phyloP scores from a whole-genome alignment of 1,140 invertebrate species.

The Lordiphosa clarofinis region DNA sequence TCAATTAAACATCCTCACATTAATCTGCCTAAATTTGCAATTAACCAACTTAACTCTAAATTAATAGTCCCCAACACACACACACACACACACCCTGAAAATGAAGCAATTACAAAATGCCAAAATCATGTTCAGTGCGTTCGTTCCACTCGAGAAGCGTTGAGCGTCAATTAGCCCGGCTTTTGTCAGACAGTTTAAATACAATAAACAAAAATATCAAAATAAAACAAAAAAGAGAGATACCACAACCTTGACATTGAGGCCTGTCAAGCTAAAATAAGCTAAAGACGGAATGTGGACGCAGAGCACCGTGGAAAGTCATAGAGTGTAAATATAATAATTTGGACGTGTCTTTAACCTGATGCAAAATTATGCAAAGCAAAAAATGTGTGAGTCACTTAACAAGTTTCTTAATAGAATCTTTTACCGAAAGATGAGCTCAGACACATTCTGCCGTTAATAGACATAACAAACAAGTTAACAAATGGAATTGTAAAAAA shows the following conservation, averaged over 20 bases:
- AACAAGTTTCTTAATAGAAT: conserved; percentile 50
- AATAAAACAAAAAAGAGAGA: conserved; percentile 25
- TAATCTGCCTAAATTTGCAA: conserved; percentile 49
- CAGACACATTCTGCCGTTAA: conserved; percentile 47
- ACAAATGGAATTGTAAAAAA: conserved; percentile 30
- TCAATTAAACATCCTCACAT: conserved; percentile 14
- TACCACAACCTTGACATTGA: conserved; percentile 65
- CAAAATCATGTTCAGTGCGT: conserved; percentile 42
- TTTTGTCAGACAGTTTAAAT: conserved; percentile 35
- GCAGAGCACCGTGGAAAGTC: conserved; percentile 55
- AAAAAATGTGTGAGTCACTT: conserved; percentile 43
- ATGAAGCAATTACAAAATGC: conserved; percentile 67
- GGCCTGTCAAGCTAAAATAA: conserved; percentile 33
- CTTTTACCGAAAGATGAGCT: conserved; percentile 49
- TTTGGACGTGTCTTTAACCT: conserved; percentile 34
- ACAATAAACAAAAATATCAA: conserved; percentile 36
- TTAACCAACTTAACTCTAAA: conserved; percentile 39
- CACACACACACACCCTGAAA: conserved; percentile 40
- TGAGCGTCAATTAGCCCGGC: conserved; percentile 50
- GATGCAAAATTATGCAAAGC: conserved; percentile 43
- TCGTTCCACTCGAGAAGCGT: conserved; percentile 65
- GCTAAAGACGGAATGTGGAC: too few species aligned
- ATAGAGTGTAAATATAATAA: conserved; percentile 6
- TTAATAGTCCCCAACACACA: conserved; percentile 51
- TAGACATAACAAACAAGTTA: conserved; percentile 55